Conservation (phyloP, 2,888 invertebrate genomes). For the Lydus trimaculatus region DNA sequence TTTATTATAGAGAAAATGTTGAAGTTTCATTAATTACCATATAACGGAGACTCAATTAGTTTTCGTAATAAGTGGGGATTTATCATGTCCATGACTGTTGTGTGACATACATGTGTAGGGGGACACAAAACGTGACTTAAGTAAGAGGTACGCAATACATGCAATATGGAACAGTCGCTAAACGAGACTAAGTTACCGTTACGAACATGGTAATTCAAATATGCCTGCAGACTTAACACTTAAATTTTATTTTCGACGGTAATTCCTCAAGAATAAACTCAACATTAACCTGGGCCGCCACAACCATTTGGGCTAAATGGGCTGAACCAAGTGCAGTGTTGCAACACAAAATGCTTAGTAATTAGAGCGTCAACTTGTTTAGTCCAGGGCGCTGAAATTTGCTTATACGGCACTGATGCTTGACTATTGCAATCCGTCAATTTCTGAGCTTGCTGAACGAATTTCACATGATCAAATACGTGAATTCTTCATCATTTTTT, state of each 20-base stretch:
- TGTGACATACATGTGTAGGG: constrained; percentile 11
- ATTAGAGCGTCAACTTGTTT: no score
- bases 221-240: background rate
- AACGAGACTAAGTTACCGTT: constrained; percentile 17
- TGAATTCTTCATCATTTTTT: no score
- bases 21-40: background rate
- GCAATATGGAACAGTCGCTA: constrained; percentile 19
- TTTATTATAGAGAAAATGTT: background rate
- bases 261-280: no score
- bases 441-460: no score
- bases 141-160: background rate
- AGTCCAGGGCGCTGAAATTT: no score
- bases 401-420: no score
- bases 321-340: no score
- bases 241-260: background rate
- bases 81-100: background rate
- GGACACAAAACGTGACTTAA: constrained; percentile 11
- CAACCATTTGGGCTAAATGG: no score
- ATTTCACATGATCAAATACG: background rate
- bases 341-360: no score
- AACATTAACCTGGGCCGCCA: no score
- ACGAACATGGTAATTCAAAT: background rate
- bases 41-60: constrained; percentile 10
- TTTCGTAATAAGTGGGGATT: background rate
- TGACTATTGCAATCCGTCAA: no score